Conservation (phyloP, 1,140 invertebrate genomes). For the Ostrea denselamellosa region DNA sequence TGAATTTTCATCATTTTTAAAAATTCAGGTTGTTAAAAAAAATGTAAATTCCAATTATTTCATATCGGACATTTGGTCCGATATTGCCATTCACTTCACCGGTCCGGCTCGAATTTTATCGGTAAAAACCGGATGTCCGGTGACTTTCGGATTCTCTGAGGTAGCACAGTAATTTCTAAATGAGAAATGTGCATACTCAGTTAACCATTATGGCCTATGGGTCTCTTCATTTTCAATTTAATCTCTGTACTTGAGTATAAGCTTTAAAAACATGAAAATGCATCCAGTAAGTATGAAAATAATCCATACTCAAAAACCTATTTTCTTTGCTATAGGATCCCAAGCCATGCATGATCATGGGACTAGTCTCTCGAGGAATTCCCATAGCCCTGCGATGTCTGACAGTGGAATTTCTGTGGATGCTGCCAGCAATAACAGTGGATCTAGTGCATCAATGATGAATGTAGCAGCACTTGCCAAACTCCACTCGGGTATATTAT, state of each 20-base stretch:
- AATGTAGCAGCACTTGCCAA: slow-evolving; percentile 93
- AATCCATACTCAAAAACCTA: background rate
- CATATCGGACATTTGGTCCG: too few species aligned
- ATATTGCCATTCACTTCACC: too few species aligned
- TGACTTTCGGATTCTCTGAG: too few species aligned
- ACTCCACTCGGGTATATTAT: slow-evolving; percentile 77
- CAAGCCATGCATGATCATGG: slow-evolving; percentile 52
- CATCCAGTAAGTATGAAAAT: too few species aligned
- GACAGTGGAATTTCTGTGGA: slow-evolving; percentile 79
- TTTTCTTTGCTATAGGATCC: slow-evolving; percentile 27
- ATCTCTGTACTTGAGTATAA: background rate
- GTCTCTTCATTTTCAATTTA: background rate
- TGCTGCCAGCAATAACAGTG: slow-evolving; percentile 84
- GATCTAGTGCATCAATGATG: slow-evolving; percentile 86
- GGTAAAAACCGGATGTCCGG: too few species aligned
- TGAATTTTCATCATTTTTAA: too few species aligned
- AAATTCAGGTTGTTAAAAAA: too few species aligned
- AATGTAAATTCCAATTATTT: too few species aligned
- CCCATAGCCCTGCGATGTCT: slow-evolving; percentile 77
- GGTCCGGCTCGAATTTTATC: too few species aligned
- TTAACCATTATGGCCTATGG: too few species aligned
- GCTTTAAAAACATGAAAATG: background rate
- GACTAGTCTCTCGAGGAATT: slow-evolving; percentile 67
- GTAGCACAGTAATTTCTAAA: too few species aligned
- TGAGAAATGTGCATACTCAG: too few species aligned